Base-by-base conservation (phyloP, 2,797 vertebrate genomes). In the Lutjanus argentimaculatus region DNA sequence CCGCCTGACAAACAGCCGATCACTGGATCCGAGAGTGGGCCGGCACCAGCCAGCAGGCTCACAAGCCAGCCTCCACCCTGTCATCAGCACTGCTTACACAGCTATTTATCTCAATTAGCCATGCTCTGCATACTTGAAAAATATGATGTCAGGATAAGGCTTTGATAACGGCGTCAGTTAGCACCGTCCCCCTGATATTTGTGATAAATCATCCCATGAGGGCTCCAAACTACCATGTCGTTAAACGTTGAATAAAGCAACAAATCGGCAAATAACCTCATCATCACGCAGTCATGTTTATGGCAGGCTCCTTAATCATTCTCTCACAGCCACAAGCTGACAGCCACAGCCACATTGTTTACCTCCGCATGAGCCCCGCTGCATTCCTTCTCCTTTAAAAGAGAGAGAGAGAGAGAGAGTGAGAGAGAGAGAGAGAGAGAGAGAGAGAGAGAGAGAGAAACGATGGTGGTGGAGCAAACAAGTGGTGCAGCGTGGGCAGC, bases 91-190 rank as follows among this genome's bases (percentile, higher is more conserved):
- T 53, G 78, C 83, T 79, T 71, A 77, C 79, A 67, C 77, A 51
- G 80, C 82, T 57, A 84, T 90, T 90, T 66, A 79, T 91, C 91
- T 89, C 88, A 92, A 91, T 93, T 90, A 93, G 83, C 84, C 25
- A 72, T 49, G 83, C 86, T 82, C 77, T 80, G 89, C 85, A 87
- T 76, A 69, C 79, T 81, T 80, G 69, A 86, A 75, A 84, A 87
- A 90, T 85, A 82, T 67, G 62, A 83, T 78, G 85, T 68, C 68
- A 0, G 55, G 84, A 88, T 86, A 72, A 88, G 70, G 53, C 65
- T 74, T 55, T 13, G 81, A 75, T 77, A 83, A 73, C 63, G 8
- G 75, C 22, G 40, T 78, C 51, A n/a, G 63, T 66, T 49, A 63
- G 63, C 25, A 45, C 76, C 55, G 72, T 76, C 80, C 82, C 53